phyloP scores from a whole-genome alignment of 2,888 invertebrate genomes.

The Tipula unca region DNA sequence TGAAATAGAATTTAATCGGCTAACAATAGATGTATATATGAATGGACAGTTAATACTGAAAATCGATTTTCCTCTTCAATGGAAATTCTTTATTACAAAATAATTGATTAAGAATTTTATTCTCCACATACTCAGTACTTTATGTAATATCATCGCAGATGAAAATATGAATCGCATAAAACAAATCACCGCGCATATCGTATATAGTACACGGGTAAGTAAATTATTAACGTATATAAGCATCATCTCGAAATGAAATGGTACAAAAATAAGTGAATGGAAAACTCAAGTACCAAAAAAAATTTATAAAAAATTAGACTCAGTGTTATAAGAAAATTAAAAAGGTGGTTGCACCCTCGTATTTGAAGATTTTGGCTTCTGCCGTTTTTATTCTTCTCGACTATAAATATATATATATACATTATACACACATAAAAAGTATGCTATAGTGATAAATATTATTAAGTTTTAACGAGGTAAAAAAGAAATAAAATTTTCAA shows the following conservation, averaged over 20 bases:
- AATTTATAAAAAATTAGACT: not conserved
- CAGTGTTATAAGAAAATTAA: not conserved
- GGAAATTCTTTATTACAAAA: not conserved
- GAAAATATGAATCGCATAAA: not conserved
- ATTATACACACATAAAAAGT: not conserved
- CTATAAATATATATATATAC: not conserved
- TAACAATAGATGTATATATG: not conserved
- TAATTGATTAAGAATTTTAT: not conserved
- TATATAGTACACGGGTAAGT: not conserved
- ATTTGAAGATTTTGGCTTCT: not conserved
- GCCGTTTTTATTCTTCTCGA: not conserved
- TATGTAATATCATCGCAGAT: not conserved
- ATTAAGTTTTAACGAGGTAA: constrained; percentile 16
- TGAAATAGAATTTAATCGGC: not conserved
- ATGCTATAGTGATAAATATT: constrained; percentile 2
- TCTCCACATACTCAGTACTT: not conserved
- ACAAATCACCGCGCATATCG: not conserved
- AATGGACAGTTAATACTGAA: not conserved
- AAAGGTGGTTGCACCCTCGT: not conserved
- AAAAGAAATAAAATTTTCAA: constrained; percentile 8
- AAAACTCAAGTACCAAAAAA: not conserved
- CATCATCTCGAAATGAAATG: not conserved
- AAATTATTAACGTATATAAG: not conserved
- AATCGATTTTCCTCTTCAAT: not conserved
- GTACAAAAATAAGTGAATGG: not conserved